Evolutionary conservation across 2,113 vertebrate genomes (phyloP), one percentile per base, ranked within the genome.

Genomic region (Cottus gobio): DNA sequence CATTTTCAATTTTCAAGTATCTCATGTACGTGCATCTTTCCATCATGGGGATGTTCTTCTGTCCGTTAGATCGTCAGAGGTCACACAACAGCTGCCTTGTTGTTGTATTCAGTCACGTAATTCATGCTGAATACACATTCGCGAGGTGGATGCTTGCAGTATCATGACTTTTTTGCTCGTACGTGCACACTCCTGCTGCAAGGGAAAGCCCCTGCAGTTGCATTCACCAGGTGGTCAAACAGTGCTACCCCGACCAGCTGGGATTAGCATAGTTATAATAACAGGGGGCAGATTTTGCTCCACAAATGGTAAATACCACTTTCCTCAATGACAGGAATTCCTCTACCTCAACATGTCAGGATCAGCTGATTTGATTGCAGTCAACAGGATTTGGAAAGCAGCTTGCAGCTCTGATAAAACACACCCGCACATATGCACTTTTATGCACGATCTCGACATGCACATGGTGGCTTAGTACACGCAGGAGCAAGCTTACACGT

Each of bases 341-440:
- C 78, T 79, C 84, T 84, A 70, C 69, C 66, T 80, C 67, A 5
- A 0, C 66, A 15, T 71, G 65, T 79, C 67, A 66, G 70, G 69
- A 83, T 83, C 68, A 76, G 24, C 72, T 80, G 70, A 83, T 89
- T 57, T 88, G 83, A 81, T 87, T 89, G 83, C 80, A 80, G 70
- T 42, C 71, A 82, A 85, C 5, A 77, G 57, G 80, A 91, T 89
- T 87, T 76, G 30, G 42, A 70, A 83, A 87, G 46, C 73, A 67
- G 75, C 73, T 86, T 64, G 65, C 36, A 24, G 81, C 76, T 81
- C 44, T 79, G 13, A 46, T 60, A 61, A 63, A 73, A 74, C 71
- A 58, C 71, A 44, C 70, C 37, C 73, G 69, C 66, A 26, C 22
- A 46, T 3, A n/a, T 60, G 24, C 46, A 73, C 30, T 46, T 18